Conservation (phyloP, 2,797 vertebrate genomes). For the Takifugu ocellatus region DNA sequence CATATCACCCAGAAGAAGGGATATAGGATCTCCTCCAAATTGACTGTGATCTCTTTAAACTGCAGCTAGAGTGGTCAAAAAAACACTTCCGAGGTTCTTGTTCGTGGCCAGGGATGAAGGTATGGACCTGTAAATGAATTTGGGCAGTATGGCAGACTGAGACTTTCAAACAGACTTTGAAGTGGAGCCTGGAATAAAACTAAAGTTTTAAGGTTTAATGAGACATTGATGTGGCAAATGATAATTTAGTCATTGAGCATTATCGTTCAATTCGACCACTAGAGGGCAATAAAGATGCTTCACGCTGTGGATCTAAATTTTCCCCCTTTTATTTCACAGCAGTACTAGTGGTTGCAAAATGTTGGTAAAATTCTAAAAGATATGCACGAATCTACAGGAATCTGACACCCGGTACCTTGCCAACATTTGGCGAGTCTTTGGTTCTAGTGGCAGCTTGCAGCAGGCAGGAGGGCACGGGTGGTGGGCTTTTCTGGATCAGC, state of each 20-base stretch:
- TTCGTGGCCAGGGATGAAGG: conserved; percentile 19
- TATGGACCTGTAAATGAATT: background rate
- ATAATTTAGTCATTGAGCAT: too few species aligned
- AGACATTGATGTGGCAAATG: too few species aligned
- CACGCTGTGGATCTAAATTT: too few species aligned
- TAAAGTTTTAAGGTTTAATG: too few species aligned
- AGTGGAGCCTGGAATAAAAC: too few species aligned
- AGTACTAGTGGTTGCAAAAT: background rate
- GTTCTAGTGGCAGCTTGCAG: conserved; percentile 87
- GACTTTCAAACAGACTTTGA: too few species aligned
- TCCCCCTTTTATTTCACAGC: too few species aligned
- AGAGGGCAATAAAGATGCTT: too few species aligned
- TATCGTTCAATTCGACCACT: too few species aligned
- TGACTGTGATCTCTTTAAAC: conserved; percentile 57
- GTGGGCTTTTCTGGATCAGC: conserved; percentile 86
- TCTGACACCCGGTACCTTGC: conserved; percentile 79
- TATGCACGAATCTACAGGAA: conserved; percentile 1
- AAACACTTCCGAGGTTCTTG: conserved; percentile 42
- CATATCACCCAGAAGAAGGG: conserved; percentile 43
- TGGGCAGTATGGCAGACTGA: background rate
- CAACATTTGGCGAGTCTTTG: conserved; percentile 87
- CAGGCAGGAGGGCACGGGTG: conserved; percentile 86
- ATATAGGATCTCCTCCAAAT: conserved; percentile 64
- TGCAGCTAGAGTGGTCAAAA: conserved; percentile 23
- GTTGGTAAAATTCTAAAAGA: background rate